Evolutionary conservation across 2,797 vertebrate genomes (phyloP), one percentile per base, ranked within the genome.

Genomic region (Helarctos malayanus): DNA sequence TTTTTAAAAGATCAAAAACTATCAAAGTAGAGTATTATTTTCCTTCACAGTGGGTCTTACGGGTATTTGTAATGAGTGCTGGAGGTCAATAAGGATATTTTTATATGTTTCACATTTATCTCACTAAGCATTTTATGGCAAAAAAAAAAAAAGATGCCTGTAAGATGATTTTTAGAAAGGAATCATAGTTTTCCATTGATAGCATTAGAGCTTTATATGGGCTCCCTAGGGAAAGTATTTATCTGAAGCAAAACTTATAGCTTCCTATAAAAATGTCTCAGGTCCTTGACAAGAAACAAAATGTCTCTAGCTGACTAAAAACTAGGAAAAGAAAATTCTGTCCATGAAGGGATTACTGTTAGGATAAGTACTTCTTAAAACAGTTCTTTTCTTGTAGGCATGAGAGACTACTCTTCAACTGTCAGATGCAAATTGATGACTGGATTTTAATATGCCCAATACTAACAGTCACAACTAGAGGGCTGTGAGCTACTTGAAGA

Each of bases 221-320:
- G 8, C 19, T 54, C 47, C 4, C 41, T 38, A 79, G 21, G n/a
- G 47, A 78, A 93, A 13, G 11, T 56, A 52, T 54, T 85, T 89
- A 91, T 73, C 45, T 47, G 41, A 82, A 82, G 25, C 49, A 92
- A 89, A 92, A 91, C 8, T 27, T 78, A 79, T 0, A 79, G 4
- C 6, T 82, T 92, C 65, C 54, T 69, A 32, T 93, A 57, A 94
- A 92, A 90, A 29, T 87, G 10, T 57, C 52, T 91, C 18, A 38
- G 2, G 18, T 94, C 18, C 7, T 41, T 92, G 25, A 56, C 45
- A 87, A 23, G 21, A 91, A 96, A 85, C 13, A 87, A 86, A 93
- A 83, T 94, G 10, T 59, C 35, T 92, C 10, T 79, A 71, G 29
- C 8, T 92, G n/a, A 89, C 95, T 96, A 73, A 92, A 92, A 91